These are phyloP conservation scores for Muscina levida DNA, from an alignment of 2,888 invertebrate species.

Conservation along the genomic window DNA sequence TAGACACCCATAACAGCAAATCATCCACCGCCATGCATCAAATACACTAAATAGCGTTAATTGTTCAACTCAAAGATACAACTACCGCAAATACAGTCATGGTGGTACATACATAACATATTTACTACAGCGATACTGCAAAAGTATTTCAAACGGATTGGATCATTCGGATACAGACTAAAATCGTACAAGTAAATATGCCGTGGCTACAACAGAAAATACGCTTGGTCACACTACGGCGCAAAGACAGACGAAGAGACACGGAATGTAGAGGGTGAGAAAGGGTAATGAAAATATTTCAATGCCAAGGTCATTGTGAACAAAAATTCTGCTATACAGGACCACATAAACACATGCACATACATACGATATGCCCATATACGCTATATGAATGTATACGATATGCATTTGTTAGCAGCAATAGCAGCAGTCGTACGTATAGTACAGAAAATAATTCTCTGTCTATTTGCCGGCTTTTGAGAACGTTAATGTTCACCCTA, in stretches of 20 bases:
- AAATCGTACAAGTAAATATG: slow-evolving; percentile 18
- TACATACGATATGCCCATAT: too few species aligned
- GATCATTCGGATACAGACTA: background rate
- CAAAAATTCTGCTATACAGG: slow-evolving; percentile 18
- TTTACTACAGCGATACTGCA: too few species aligned
- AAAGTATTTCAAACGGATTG: slow-evolving; percentile 35
- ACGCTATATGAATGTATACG: background rate
- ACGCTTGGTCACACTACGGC: background rate
- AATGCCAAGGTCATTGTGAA: slow-evolving; percentile 58
- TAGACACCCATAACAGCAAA: slow-evolving; percentile 19
- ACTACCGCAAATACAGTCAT: slow-evolving; percentile 37
- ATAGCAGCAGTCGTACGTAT: background rate
- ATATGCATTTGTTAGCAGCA: background rate
- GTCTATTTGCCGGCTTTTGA: slow-evolving; percentile 38
- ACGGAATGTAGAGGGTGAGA: too few species aligned
- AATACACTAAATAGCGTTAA: background rate
- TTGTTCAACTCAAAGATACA: slow-evolving; percentile 14
- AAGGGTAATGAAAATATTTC: slow-evolving; percentile 44
- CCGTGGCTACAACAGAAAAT: background rate
- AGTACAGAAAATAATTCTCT: slow-evolving; percentile 36
- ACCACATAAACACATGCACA: slow-evolving; percentile 9
- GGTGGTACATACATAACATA: too few species aligned
- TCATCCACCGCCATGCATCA: slow-evolving; percentile 22
- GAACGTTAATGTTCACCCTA: slow-evolving; percentile 25
- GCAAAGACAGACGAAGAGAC: background rate